Base-by-base conservation (phyloP, 2,888 invertebrate species). In the Scaptomyza parva region DNA sequence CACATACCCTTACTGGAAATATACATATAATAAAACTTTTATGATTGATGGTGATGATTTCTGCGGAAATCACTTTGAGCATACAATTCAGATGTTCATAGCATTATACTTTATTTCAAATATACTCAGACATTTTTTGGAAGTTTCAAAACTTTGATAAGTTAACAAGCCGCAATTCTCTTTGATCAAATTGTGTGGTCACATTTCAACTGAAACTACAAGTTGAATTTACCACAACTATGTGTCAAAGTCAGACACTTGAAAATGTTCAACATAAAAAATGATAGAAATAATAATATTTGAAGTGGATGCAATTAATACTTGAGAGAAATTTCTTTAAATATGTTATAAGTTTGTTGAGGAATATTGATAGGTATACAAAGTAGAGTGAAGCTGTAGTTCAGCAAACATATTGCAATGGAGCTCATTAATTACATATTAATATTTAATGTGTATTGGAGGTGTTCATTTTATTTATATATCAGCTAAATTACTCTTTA, bases 221-320 rank as follows among this genome's bases (percentile, higher is more conserved):
- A 37, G 48, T 61, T 60, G 7, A 64, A 40, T 18, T 51, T 48
- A 37, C 28, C 61, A 28, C 44, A 50, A 60, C 33, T 41, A 18
- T 48, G n/a, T 50, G 35, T 66, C 41, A 45, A 18, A 51, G 9
- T 0, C 45, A 41, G 26, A 14, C 12, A 7, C 22, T 41, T 22
- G 7, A 22, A 17, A 33, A 37, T 26, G n/a, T 14, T 35, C 12
- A 22, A 22, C 35, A n/a, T n/a, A 26, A 18, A 48, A 55, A 52
- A 55, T 51, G 47, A 37, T n/a, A 9, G 17, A 33, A 51, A 35
- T 11, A 51, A 35, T 11, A 18, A 4, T 41, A 41, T 26, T 26
- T 9, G 12, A 3, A 22, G 2, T n/a, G 5, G 12, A 18, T 24
- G 6, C 24, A 18, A 22, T 39, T 12, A 12, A 55, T n/a, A 20